Conservation (phyloP, 2,888 invertebrate species). For the Drosophila silvestris region DNA sequence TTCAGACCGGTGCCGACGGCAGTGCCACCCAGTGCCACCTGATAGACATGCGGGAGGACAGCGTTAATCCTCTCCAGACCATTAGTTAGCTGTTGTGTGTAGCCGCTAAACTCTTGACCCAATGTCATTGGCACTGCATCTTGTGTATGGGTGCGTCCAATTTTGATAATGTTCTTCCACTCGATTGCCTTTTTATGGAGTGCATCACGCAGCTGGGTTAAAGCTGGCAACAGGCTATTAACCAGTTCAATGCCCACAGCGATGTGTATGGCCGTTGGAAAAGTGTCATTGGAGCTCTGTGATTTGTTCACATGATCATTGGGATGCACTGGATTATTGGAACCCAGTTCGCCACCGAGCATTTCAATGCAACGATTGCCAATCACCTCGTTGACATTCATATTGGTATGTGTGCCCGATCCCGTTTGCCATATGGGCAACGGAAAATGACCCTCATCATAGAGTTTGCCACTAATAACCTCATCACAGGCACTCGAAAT, state of each 20-base stretch:
- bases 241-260: conserved; percentile 95
- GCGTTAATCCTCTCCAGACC: conserved; percentile 92
- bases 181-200: conserved; percentile 91
- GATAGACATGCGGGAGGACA: conserved; percentile 94
- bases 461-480: conserved; percentile 95
- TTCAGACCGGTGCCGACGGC: conserved; percentile 99
- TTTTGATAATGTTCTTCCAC: conserved; percentile 96
- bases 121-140: conserved; percentile 97
- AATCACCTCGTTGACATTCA: conserved; percentile 98
- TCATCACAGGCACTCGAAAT: conserved; percentile 96
- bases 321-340: conserved; percentile 97
- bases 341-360: conserved; percentile 94
- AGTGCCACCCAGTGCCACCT: conserved; percentile 97
- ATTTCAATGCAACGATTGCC: conserved; percentile 95
- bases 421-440: conserved; percentile 99
- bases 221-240: conserved; percentile 91
- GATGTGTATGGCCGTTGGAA: conserved; percentile 99
- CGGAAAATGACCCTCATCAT: conserved; percentile 97
- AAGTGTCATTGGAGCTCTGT: conserved; percentile 99
- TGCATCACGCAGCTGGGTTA: conserved; percentile 90
- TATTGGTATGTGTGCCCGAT: conserved; percentile 98
- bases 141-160: conserved; percentile 93
- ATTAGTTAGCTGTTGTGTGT: conserved; percentile 92
- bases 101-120: conserved; percentile 98
- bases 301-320: conserved; percentile 99